Evolutionary conservation across 92 coral and sea anemone genomes (phyloP), one percentile per base, ranked within the genome.

Genomic region (Heteractis magnifica): DNA sequence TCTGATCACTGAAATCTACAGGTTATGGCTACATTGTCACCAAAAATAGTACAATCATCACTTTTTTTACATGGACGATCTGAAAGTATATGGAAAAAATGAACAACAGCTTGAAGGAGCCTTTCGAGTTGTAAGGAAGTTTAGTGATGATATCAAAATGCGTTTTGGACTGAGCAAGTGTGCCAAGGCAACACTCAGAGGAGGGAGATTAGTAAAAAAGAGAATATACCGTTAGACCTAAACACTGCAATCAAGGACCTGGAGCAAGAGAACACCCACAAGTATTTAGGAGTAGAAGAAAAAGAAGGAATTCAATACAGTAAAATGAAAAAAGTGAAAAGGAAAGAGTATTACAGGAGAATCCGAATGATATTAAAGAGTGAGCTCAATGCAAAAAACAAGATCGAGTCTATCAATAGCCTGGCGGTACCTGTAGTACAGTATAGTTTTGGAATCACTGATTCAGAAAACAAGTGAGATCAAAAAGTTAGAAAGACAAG

Each of bases 391-490:
- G 52, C 83, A 56, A 53, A 65, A 11, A 87, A 77, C 58, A 87
- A 55, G 75, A 23, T 82, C 10, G 71, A 65, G 52, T 81, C 90
- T 59, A 87, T 87, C 64, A 87, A 76, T 83, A 62, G 83, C 44
- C 44, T 26, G 44, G 44, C 44, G 44, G 2, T 34, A 34, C 44
- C 44, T 34, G 44, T 34, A 34, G 44, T 34, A 34, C 44, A 34
- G 44, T 34, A 34, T 34, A 34, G 44, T 34, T 34, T 34, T 34
- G 44, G 79, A 51, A 78, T 78, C 80, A 88, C 77, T 55, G 75
- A 84, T 77, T 88, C n/a, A n/a, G 82, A 85, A 88, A 88, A 72
- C 11, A 83, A 75, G 51, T 51, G 13, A 83, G 84, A 56, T 48
- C 14, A 70, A 50, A 34, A 34, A 34, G 44, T 34, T 34, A 34